Evolutionary conservation across 1,140 invertebrate genomes (phyloP).

Genomic region (Leptinotarsa undecemlineata): DNA sequence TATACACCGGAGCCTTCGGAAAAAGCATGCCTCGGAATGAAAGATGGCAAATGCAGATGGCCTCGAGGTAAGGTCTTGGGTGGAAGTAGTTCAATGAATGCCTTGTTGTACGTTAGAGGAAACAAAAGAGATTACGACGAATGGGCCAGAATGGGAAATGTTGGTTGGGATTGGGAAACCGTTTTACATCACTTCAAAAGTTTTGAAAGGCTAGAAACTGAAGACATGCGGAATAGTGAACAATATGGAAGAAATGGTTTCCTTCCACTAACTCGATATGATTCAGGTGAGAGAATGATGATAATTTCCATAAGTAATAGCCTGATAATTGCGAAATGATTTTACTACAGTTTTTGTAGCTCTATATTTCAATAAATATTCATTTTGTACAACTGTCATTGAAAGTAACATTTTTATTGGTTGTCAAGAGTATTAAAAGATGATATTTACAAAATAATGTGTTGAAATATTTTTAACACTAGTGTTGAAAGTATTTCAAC

Average conservation of each 20-base stretch:
- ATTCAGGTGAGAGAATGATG: conserved; percentile 9
- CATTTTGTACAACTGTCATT: too few relatives aligned
- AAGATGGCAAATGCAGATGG: conserved; percentile 43
- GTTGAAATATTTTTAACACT: too few relatives aligned
- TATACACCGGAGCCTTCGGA: conserved; percentile 86
- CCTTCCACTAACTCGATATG: conserved; percentile 63
- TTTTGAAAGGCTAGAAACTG: conserved; percentile 67
- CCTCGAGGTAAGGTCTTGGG: conserved; percentile 58
- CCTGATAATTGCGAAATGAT: too few relatives aligned
- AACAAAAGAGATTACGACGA: conserved; percentile 49
- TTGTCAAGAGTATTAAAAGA: too few relatives aligned
- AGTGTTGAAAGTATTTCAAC: too few relatives aligned
- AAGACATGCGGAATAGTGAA: conserved; percentile 33
- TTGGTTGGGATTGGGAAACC: conserved; percentile 39
- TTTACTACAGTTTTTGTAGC: too few relatives aligned
- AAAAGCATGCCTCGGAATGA: conserved; percentile 69
- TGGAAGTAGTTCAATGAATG: conserved; percentile 65
- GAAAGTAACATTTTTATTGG: too few relatives aligned
- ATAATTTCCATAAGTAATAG: too few relatives aligned
- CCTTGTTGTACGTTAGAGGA: conserved; percentile 83
- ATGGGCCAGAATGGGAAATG: conserved; percentile 41
- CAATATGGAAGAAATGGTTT: conserved; percentile 64
- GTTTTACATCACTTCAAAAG: conserved; percentile 39
- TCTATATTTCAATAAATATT: too few relatives aligned
- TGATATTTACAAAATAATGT: too few relatives aligned